Conservation (phyloP, 2,888 invertebrate genomes). For the Chorisops tibialis region DNA sequence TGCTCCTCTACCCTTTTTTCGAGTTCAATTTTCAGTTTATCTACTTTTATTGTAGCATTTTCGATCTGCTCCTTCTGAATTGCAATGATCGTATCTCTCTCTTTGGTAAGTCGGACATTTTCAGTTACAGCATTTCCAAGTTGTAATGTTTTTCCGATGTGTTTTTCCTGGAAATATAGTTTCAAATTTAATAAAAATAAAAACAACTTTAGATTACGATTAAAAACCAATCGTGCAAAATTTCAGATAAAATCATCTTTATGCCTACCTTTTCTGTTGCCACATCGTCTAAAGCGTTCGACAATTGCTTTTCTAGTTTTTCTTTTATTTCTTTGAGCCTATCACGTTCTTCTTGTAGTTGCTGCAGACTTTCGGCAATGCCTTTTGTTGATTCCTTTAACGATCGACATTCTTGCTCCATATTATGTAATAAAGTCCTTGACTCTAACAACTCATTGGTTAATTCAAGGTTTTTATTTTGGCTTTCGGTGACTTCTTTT, state of each 20-base stretch:
- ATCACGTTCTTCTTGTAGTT: constrained; percentile 15
- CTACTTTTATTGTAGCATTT: neutral
- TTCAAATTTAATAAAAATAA: too few relatives aligned
- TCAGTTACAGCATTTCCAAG: constrained; percentile 1
- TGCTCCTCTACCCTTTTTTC: neutral
- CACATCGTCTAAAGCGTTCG: too few relatives aligned
- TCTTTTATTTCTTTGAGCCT: constrained; percentile 7
- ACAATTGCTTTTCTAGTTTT: neutral
- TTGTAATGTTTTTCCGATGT: neutral
- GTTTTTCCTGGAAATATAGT: neutral
- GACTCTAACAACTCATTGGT: constrained; percentile 7
- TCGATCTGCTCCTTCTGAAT: constrained; percentile 6
- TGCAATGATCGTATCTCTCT: neutral
- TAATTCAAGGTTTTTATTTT: constrained; percentile 33
- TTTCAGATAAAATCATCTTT: too few relatives aligned
- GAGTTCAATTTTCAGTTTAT: neutral
- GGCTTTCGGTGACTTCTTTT: constrained; percentile 44
- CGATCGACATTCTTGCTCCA: constrained; percentile 19
- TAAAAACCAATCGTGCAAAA: too few relatives aligned
- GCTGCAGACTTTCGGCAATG: neutral
- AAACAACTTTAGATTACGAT: too few relatives aligned
- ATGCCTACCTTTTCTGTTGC: too few relatives aligned
- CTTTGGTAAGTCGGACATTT: neutral
- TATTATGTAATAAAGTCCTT: constrained; percentile 21
- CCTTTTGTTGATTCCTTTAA: constrained; percentile 16